A percentile compares a stretch with the other conserved stretches of the same genome.
Conservation (phyloP, 2,888 invertebrate species). For the Ethmia dodecea region DNA sequence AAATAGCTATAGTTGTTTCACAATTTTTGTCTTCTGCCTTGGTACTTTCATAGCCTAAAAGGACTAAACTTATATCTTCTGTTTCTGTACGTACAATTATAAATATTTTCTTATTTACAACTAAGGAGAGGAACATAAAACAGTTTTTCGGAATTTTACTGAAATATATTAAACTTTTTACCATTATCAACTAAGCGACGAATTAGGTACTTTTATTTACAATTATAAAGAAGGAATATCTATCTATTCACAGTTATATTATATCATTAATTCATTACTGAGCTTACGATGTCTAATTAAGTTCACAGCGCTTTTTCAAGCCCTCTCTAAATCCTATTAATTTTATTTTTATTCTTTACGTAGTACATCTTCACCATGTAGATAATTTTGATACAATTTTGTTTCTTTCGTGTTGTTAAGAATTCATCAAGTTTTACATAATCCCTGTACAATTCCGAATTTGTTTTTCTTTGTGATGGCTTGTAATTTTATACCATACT, state of each 20-base stretch:
- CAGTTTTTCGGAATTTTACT: constrained; percentile 66
- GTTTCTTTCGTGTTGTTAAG: constrained; percentile 35
- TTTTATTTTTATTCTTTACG: constrained; percentile 27
- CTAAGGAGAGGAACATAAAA: constrained; percentile 75
- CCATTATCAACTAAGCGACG: constrained; percentile 50
- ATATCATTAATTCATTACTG: too few relatives aligned
- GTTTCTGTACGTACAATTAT: constrained; percentile 12
- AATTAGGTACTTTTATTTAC: constrained; percentile 53
- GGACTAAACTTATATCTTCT: neutral
- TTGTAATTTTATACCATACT: constrained; percentile 1
- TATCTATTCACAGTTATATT: constrained; percentile 58
- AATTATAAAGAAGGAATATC: constrained; percentile 49
- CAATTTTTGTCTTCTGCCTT: too few relatives aligned
- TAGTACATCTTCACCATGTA: constrained; percentile 28
- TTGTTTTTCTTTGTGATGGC: constrained; percentile 39
- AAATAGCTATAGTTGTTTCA: too few relatives aligned
- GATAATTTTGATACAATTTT: constrained; percentile 40
- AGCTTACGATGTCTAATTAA: constrained; percentile 51
- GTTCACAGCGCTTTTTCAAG: constrained; percentile 64
- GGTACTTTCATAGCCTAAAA: too few relatives aligned
- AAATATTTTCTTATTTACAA: constrained; percentile 68
- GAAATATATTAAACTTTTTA: constrained; percentile 72
- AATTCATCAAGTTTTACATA: constrained; percentile 45
- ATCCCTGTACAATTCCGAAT: constrained; percentile 77
- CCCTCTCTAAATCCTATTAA: constrained; percentile 40